Evolutionary conservation across 1,140 invertebrate species (phyloP), one percentile per base, ranked within the genome.

Genomic region (Drosophila sp.): DNA sequence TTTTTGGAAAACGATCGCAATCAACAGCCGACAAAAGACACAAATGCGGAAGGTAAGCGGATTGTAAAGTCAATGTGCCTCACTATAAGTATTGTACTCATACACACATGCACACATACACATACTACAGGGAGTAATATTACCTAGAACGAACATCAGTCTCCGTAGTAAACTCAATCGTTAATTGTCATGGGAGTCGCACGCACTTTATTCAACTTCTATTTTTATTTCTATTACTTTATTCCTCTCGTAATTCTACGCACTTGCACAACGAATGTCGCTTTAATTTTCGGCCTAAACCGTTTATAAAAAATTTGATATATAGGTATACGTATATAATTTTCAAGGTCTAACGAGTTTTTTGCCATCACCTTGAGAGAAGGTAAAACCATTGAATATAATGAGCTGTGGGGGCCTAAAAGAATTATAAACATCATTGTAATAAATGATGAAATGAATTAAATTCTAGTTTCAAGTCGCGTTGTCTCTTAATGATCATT

Each of bases 311-410:
- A 41, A 29, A 65, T 25, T 27, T 13, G 8, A 16, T 36, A 8
- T 36, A 38, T 46, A 43, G 38, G 21, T 50, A 50, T 66, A 11
- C 43, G 13, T 51, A 81, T 65, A 63, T 61, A 27, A 67, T 73
- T 77, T 89, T 89, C 83, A 89, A 89, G 83, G 83, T 89, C 83
- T 89, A 89, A 89, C 80, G 79, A 77, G 83, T 89, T 89, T 89
- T 72, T 89, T 86, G 83, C 43, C 80, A 57, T 43, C 72, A 16
- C 54, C 57, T 54, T 54, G 51, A 38, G 51, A 4, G 32, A 38
- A 29, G 27, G 21, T 21, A 29, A 29, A 29, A 27, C 57, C 81
- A 80, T 80, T 75, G 74, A 62, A 70, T 74, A 81, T 87, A 86
- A 87, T 82, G 78, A 87, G 82, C 50, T 54, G 58, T 21, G 21